Evolutionary conservation across 2,797 vertebrate genomes (phyloP).

Genomic region (Antennarius maculatus): DNA sequence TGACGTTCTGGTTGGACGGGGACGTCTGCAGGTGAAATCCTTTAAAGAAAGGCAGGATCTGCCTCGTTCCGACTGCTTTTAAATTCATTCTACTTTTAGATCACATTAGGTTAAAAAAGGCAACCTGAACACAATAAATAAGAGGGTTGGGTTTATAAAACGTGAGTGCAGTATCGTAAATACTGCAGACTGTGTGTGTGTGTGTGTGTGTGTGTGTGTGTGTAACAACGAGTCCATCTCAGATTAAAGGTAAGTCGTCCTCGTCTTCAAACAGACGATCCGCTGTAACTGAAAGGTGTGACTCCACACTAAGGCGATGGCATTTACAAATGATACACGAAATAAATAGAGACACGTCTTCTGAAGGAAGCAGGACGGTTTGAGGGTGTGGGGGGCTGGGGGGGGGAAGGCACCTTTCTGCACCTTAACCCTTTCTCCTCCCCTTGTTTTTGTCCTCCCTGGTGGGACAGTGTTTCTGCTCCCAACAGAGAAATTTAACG

Average conservation of each 20-base stretch:
- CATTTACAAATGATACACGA: slow-evolving; percentile 58
- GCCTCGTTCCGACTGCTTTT: no score
- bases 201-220: background rate
- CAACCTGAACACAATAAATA: slow-evolving; percentile 78
- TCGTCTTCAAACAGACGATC: slow-evolving; percentile 60
- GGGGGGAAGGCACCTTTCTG: slow-evolving; percentile 26
- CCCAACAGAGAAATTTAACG: slow-evolving; percentile 20
- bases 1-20: slow-evolving; percentile 18
- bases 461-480: slow-evolving; percentile 62
- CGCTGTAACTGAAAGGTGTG: slow-evolving; percentile 66
- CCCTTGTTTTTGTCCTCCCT: slow-evolving; percentile 32
- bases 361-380: slow-evolving; percentile 32
- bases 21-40: slow-evolving; percentile 60
- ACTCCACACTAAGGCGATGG: slow-evolving; percentile 75
- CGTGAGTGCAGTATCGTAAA: slow-evolving; percentile 40
- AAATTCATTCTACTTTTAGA: no score
- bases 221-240: slow-evolving; percentile 47
- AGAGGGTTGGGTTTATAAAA: slow-evolving; percentile 71
- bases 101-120: slow-evolving; percentile 62
- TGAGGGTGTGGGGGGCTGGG: no score
- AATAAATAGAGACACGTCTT: slow-evolving; percentile 66
- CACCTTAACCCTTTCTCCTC: slow-evolving; percentile 31
- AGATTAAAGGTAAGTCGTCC: slow-evolving; percentile 1
- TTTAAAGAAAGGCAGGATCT: no score
- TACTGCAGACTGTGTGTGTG: slow-evolving; percentile 35